phyloP scores from a whole-genome alignment of 2,888 invertebrate genomes.

The Andrena trimmerana region DNA sequence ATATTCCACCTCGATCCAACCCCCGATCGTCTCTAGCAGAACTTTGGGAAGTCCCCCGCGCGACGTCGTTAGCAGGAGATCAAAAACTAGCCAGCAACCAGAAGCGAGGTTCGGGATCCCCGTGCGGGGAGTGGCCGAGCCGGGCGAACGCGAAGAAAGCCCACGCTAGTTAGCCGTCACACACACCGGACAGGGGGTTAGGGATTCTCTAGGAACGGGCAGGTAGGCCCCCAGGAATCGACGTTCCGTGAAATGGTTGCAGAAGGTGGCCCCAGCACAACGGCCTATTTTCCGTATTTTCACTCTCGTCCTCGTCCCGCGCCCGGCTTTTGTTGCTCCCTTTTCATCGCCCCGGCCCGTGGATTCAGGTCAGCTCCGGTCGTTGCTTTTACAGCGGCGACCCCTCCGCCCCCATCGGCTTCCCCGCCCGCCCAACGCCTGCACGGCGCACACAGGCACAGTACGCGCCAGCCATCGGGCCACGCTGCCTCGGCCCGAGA shows the following conservation, averaged over 20 bases:
- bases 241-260: conserved; percentile 59
- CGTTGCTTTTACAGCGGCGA: conserved; percentile 71
- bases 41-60: too few species aligned
- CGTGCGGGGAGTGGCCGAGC: conserved; percentile 3
- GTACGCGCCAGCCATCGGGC: conserved; percentile 18
- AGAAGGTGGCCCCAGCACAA: conserved; percentile 57
- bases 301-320: conserved; percentile 70
- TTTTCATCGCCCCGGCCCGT: conserved; percentile 71
- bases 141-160: neutral
- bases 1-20: too few species aligned
- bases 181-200: conserved; percentile 5
- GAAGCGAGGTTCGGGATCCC: too few species aligned
- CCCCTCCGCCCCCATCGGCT: conserved; percentile 41
- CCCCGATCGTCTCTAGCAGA: too few species aligned
- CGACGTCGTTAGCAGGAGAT: too few species aligned
- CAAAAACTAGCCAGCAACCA: too few species aligned
- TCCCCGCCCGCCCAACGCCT: conserved; percentile 35
- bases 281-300: conserved; percentile 74
- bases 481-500: conserved; percentile 57
- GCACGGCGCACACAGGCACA: conserved; percentile 14
- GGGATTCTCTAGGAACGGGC: conserved; percentile 13
- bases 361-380: conserved; percentile 75
- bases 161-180: neutral
- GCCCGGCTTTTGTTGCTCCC: conserved; percentile 72
- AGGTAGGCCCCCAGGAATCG: conserved; percentile 51